Conservation (phyloP, 2,888 invertebrate genomes). For the Coelinius sp. region DNA sequence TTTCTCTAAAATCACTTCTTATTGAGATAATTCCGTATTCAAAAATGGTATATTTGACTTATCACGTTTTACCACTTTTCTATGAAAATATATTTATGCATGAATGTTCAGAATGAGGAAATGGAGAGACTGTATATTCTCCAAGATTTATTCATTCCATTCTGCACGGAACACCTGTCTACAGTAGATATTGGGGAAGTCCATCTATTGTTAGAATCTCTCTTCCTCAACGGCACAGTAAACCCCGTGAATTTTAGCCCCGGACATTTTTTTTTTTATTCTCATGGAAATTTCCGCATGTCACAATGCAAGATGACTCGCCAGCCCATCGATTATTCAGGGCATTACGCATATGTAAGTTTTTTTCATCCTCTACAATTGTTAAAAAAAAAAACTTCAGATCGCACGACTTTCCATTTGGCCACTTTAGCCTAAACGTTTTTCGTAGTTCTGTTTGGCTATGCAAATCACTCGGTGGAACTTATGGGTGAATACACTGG, state of each 20-base stretch:
- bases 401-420: constrained; percentile 37
- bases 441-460: constrained; percentile 50
- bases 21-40: no score
- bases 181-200: constrained; percentile 20
- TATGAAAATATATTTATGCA: constrained; percentile 10
- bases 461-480: constrained; percentile 53
- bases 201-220: constrained; percentile 13
- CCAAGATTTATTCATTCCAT: constrained; percentile 24
- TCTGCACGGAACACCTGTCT: constrained; percentile 28
- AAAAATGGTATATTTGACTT: not conserved
- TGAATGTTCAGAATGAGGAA: not conserved
- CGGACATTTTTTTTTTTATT: constrained; percentile 19
- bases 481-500: constrained; percentile 21
- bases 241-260: not conserved
- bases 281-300: constrained; percentile 16
- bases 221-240: not conserved
- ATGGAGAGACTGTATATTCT: not conserved
- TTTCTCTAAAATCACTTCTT: no score
- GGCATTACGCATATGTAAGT: constrained; percentile 24
- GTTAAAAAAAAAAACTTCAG: constrained; percentile 24
- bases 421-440: constrained; percentile 39
- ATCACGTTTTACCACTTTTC: not conserved
- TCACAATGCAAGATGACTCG: constrained; percentile 30
- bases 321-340: constrained; percentile 20
- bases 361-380: constrained; percentile 14